Evolutionary conservation across 2,888 invertebrate species (phyloP), one percentile per base, ranked within the genome.

Genomic region (Spisula solida): DNA sequence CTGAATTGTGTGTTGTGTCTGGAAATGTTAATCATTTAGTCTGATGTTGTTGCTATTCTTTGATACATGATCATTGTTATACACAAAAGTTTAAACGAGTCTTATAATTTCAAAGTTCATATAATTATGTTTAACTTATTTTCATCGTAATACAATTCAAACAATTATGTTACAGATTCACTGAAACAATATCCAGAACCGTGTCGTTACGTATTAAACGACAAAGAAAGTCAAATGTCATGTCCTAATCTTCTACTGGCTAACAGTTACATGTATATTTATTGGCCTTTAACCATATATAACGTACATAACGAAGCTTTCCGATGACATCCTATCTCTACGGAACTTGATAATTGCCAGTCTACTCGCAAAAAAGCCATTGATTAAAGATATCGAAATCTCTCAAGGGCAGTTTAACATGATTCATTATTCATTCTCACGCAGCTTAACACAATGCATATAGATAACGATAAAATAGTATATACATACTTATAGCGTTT

Each of bases 261-360:
- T 75, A 34, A 34, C 75, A 34, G 75, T 34, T 75, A 75, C 75
- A 75, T 75, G 75, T 34, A 41, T 41, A 41, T 41, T 41, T 41
- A 41, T 41, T 41, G 4, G 41, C 41, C 41, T 41, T 41, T 8
- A 5, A 41, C 8, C 41, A 41, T 5, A 5, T 41, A 41, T 41
- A 41, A 41, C 41, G 41, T 41, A 41, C 41, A 41, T 41, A 41
- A 41, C 41, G 41, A 18, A 31, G 34, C 34, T 16, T 75, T 16
- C 18, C 75, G 75, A 75, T 75, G 75, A 31, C 75, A 31, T 70
- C 70, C 31, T 31, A 75, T 75, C 34, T 75, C 75, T 75, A 75
- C 2, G 10, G 75, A 34, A 75, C 75, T 75, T 75, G 75, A 75
- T 75, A 14, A 75, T 75, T 31, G 75, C 34, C 14, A 31, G 70